Conservation (phyloP, 2,113 vertebrate species). For the Thinocorus orbignyianus region DNA sequence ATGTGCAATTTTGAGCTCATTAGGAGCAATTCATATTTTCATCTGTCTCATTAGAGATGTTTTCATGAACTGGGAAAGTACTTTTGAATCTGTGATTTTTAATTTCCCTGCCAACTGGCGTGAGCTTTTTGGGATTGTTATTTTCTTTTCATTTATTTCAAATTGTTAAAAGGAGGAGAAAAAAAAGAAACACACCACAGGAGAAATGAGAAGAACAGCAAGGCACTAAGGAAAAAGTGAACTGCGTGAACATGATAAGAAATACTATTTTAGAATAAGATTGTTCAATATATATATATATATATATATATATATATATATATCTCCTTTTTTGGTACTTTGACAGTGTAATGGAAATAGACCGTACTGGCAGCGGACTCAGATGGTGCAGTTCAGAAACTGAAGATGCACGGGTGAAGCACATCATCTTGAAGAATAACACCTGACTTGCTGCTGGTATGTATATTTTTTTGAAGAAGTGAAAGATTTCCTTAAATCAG, state of each 20-base stretch:
- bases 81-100: constrained; percentile 69
- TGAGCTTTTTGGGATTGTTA: constrained; percentile 57
- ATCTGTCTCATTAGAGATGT: constrained; percentile 79
- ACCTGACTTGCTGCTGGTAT: not conserved
- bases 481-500: not conserved
- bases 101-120: constrained; percentile 64
- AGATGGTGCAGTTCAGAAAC: not conserved
- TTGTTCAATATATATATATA: not conserved
- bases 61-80: constrained; percentile 76
- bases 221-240: constrained; percentile 8
- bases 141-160: constrained; percentile 67
- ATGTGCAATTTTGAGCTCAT: constrained; percentile 77
- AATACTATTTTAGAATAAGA: not conserved
- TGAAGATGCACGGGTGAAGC: not conserved
- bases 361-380: not conserved
- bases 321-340: not conserved
- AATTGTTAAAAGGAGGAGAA: constrained; percentile 49
- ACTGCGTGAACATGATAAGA: not conserved
- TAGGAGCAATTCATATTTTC: constrained; percentile 81
- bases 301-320: no score
- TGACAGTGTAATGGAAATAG: not conserved
- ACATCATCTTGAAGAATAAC: not conserved
- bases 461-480: not conserved
- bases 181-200: not conserved
- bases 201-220: constrained; percentile 33